Evolutionary conservation across 2,888 invertebrate species (phyloP), one percentile per base, ranked within the genome.

Genomic region (Euplexia lucipara): DNA sequence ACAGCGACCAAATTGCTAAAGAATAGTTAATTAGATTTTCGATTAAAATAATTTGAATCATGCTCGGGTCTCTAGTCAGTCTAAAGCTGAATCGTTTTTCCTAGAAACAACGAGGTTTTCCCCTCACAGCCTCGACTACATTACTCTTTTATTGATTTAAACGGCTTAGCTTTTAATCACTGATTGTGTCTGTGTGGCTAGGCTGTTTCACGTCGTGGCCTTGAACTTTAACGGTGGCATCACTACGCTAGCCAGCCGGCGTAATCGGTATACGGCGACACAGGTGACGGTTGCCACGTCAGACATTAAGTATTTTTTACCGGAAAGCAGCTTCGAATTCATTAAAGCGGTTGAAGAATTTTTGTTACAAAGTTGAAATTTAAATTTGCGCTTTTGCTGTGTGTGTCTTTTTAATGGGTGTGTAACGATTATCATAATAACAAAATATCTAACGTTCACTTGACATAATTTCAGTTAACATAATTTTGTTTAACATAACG

Each of bases 211-310:
- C 52, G 65, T 45, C 18, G 47, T 52, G 52, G 32, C 79, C 79
- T 79, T 79, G 79, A 79, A 74, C 79, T 79, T 74, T 79, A 14
- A 6, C 42, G 16, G 54, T 35, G 60, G 52, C 37, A 34, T 62
- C 53, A 39, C 58, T 42, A 44, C 20, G 44, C 18, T 9, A 42
- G 48, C 20, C 51, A 37, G 26, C 39, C 44, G 22, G 35, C 30
- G 51, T 58, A 52, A 69, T 68, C 35, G 37, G 22, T 48, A 16
- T 57, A 20, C 9, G 18, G 48, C 44, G 53, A 44, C 67, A 59
- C 18, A 16, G 16, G 63, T 45, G 67, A 78, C 66, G 70, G 73
- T 8, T 75, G 79, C 16, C 75, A 62, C 70, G 47, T 63, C 69
- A 69, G 8, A 48, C 8, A 44, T 12, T 12, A 57, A 57, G 20